Evolutionary conservation across 30 jellyfish, hydroid and myxozoan species (phyloP).

Genomic region (Sanderia malayensis): DNA sequence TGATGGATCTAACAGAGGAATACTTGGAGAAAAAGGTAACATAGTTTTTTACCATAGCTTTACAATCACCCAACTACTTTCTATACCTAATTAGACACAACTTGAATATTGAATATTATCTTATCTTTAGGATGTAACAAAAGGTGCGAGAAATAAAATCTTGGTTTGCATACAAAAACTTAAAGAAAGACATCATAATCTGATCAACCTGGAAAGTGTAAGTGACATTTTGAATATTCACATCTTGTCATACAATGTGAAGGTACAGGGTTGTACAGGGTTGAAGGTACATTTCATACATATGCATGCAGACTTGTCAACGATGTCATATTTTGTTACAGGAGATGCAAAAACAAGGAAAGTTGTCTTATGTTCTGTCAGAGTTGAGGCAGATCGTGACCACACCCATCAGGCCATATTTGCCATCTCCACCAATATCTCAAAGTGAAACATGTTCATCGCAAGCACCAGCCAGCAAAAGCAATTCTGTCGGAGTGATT

Average conservation of each 20-base stretch:
- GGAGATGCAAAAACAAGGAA: constrained; percentile 92
- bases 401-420: constrained; percentile 81
- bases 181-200: constrained; percentile 66
- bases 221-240: no score
- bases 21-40: constrained; percentile 68
- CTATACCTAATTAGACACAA: no score
- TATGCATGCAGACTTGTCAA: no score
- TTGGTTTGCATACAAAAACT: constrained; percentile 80
- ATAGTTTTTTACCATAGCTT: no score
- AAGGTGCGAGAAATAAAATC: constrained; percentile 94
- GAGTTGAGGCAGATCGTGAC: constrained; percentile 86
- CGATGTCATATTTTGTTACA: constrained; percentile 19
- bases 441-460: constrained; percentile 43
- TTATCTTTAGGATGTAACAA: constrained; percentile 73
- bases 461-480: constrained; percentile 2
- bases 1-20: constrained; percentile 81
- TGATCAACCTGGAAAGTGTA: constrained; percentile 77
- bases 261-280: no score
- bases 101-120: no score
- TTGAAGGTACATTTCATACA: no score
- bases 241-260: no score
- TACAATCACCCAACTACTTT: neutral
- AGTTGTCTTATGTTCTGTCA: constrained; percentile 73
- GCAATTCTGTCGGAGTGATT: constrained; percentile 31
- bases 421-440: constrained; percentile 44